A percentile compares a stretch with the other conserved stretches of the same genome.
Conservation (phyloP, 2,113 vertebrate species). For the Otus sunia region DNA sequence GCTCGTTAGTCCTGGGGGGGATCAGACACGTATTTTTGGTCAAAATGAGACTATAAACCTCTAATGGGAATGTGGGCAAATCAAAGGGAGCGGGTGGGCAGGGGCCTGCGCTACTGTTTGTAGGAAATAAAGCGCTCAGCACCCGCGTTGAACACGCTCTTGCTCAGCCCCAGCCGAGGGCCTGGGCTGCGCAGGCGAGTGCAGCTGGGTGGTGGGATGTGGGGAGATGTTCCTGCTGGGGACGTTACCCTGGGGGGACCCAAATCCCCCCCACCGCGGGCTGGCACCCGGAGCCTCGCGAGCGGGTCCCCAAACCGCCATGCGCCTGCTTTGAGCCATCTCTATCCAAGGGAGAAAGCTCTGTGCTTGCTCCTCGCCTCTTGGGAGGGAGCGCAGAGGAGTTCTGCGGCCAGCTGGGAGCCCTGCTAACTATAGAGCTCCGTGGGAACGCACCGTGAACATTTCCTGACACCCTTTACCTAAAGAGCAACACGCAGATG, state of each 20-base stretch:
- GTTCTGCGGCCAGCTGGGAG: background rate
- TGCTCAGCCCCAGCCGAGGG: background rate
- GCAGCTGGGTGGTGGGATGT: background rate
- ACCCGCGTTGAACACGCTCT: rapidly evolving
- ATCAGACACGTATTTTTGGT: background rate
- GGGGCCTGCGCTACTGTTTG: too few species aligned
- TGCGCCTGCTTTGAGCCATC: background rate
- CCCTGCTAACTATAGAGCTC: background rate
- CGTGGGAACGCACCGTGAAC: background rate
- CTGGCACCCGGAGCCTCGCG: background rate
- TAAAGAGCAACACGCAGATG: background rate
- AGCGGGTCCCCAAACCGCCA: background rate
- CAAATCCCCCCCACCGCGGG: background rate
- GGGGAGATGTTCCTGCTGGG: too few species aligned
- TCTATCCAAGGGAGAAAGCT: background rate
- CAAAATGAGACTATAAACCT: background rate
- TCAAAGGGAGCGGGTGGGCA: background rate
- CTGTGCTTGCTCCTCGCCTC: background rate
- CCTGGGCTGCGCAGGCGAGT: background rate
- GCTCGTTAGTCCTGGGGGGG: background rate
- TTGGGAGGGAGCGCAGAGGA: background rate
- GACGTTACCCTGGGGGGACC: background rate
- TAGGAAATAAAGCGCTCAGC: background rate
- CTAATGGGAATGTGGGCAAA: too few species aligned
- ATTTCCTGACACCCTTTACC: background rate